A percentile compares a stretch with the other conserved stretches of the same genome.
Evolutionary conservation across 2,797 vertebrate genomes (phyloP).

Genomic region (Oreochromis mossambicus): DNA sequence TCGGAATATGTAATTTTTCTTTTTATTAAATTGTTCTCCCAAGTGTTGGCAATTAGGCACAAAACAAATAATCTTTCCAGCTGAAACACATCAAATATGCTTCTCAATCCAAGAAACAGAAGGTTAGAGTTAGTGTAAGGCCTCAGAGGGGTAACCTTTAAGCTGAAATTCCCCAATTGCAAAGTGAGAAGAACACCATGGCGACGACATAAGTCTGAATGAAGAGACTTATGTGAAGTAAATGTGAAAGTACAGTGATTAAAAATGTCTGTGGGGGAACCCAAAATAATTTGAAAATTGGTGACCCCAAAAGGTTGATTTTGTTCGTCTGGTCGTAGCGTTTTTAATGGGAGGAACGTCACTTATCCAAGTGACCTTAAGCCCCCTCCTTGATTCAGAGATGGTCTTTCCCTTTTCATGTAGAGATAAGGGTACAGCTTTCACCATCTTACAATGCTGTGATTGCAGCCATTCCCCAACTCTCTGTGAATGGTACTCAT

Average conservation of each 20-base stretch:
- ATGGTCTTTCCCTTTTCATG: fast-evolving
- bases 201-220: background rate
- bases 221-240: background rate
- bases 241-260: background rate
- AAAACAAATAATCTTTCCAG: background rate
- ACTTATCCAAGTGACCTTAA: background rate
- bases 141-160: background rate
- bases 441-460: background rate
- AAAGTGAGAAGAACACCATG: background rate
- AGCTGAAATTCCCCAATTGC: background rate
- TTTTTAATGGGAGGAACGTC: fast-evolving
- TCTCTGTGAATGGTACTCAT: background rate
- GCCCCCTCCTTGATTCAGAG: fast-evolving
- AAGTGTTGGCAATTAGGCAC: background rate
- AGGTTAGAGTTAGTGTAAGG: background rate
- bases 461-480: background rate
- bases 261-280: background rate
- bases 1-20: background rate
- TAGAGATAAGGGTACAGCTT: background rate
- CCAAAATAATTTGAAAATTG: background rate
- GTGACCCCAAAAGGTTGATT: background rate
- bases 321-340: background rate
- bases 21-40: background rate
- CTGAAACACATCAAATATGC: background rate
- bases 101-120: background rate